Percentiles rank a stretch among this genome's conserved stretches.
Conservation (phyloP, 2,888 invertebrate species). For the Leptinotarsa peninsularis region DNA sequence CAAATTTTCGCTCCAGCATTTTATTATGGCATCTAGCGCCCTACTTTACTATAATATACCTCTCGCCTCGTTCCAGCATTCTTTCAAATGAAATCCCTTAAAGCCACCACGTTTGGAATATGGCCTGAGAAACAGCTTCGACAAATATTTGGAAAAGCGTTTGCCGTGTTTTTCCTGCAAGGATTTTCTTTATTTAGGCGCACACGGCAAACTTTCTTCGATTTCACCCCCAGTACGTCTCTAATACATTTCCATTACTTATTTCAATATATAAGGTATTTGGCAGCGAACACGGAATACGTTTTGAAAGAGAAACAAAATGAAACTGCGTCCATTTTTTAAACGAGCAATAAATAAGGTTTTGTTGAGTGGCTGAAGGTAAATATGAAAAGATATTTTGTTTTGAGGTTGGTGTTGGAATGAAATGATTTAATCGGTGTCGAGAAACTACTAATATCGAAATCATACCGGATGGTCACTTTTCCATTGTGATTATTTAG, state of each 20-base stretch:
- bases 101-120: slow-evolving; percentile 24
- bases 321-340: not conserved
- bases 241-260: slow-evolving; percentile 21
- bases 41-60: slow-evolving; percentile 28
- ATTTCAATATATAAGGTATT: slow-evolving; percentile 1
- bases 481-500: no score
- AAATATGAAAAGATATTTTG: no score
- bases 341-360: not conserved
- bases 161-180: slow-evolving; percentile 27
- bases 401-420: no score
- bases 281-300: not conserved
- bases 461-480: no score
- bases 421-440: no score
- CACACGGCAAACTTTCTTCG: slow-evolving; percentile 16
- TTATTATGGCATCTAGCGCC: slow-evolving; percentile 16
- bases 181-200: slow-evolving; percentile 29
- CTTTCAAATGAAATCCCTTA: slow-evolving; percentile 27
- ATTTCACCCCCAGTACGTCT: slow-evolving; percentile 8
- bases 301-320: not conserved
- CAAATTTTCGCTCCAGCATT: slow-evolving; percentile 11
- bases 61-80: slow-evolving; percentile 25
- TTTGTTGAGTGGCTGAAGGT: not conserved
- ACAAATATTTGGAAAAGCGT: slow-evolving; percentile 35
- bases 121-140: slow-evolving; percentile 31
- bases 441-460: no score